Evolutionary conservation across 2,888 invertebrate species (phyloP).

Genomic region (Automeris io): DNA sequence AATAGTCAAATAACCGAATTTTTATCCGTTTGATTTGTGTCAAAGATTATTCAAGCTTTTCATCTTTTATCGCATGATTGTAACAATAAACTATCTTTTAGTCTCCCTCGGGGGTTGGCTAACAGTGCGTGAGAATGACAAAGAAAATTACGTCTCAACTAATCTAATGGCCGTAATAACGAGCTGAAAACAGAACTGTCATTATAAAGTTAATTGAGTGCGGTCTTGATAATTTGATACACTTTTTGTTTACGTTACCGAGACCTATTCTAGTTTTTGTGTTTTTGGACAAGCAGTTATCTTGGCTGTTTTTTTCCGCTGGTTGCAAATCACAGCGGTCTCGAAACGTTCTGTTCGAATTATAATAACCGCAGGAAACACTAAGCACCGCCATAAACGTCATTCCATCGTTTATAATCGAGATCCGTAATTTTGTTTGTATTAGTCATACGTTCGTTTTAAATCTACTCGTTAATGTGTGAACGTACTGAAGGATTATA

Average conservation of each 20-base stretch:
- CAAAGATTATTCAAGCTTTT: no score
- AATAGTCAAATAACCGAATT: no score
- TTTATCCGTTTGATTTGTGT: no score
- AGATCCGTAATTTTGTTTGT: not conserved
- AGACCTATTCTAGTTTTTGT: not conserved
- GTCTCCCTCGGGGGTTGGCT: no score
- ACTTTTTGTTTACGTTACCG: not conserved
- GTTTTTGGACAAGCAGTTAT: not conserved
- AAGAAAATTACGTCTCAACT: not conserved
- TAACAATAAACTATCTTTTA: no score
- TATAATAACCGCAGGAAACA: conserved; percentile 1
- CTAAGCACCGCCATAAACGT: not conserved
- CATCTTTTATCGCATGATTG: no score
- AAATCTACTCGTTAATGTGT: no score
- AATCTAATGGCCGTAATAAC: not conserved
- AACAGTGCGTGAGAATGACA: no score
- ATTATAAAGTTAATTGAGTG: not conserved
- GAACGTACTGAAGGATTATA: no score
- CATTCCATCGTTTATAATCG: not conserved
- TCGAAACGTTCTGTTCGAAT: conserved; percentile 1
- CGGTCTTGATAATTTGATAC: conserved; percentile 2
- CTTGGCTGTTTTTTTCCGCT: not conserved
- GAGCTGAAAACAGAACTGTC: not conserved
- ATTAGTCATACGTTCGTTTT: not conserved
- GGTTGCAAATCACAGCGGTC: conserved; percentile 1